Base-by-base conservation (phyloP, 1,140 invertebrate species). In the Holotrichia oblita region DNA sequence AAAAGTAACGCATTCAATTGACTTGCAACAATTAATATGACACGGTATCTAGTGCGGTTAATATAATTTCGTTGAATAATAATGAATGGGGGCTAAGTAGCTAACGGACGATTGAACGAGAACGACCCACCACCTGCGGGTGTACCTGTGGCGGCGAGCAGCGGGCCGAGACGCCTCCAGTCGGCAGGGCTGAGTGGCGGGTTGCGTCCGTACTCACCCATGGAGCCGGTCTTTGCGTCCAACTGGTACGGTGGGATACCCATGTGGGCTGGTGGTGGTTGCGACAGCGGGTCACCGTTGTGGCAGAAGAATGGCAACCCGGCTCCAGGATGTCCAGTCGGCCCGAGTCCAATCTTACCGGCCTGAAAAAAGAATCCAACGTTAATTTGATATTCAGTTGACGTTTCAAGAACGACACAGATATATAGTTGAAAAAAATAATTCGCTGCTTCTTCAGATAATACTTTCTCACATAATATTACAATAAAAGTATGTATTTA, bases 201-300 rank as follows among this genome's bases (percentile, higher is more conserved):
- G 77, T 81, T 79, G 75, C 83, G 84, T 80, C 84, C 85, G 83
- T 89, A 92, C 93, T 93, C 88, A 93, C 92, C 91, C 87, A 92
- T 90, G 77, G 89, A 81, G 79, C 89, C 85, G 83, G 89, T 87
- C 74, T 88, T 81, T 8, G 76, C 59, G 87, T 95, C 94, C 86
- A 95, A 89, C 87, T 97, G 94, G 88, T 98, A 97, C 61, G 97
- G 96, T 78, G 96, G 95, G 83, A 98, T 98, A 83, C 97, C 97
- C 95, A 98, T 98, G 87, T 98, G 97, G 81, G 97, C 97, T 12
- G 97, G 97, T 22, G 97, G 97, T 77, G 97, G 97, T 88, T 97
- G 96, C 42, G 94, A 92, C 82, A 96, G 88, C 17, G 91, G 89
- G 83, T 94, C 92, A 75, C 96, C 96, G 85, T 96, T 97, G 83